phyloP scores from a whole-genome alignment of 2,797 vertebrate genomes.

The Chelon auratus region DNA sequence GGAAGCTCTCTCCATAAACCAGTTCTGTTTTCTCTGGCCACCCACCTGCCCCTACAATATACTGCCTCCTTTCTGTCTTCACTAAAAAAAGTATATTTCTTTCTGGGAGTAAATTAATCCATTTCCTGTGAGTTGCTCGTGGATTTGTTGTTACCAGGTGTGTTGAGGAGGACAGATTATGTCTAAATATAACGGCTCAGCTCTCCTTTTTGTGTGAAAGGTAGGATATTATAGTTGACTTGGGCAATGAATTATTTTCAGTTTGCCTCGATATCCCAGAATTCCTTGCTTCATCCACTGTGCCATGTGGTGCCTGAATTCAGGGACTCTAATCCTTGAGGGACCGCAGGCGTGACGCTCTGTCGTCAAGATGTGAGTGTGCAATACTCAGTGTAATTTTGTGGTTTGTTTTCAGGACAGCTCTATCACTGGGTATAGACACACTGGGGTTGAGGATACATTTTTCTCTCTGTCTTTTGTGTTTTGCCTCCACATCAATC shows the following conservation, averaged over 20 bases:
- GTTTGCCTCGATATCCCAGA: slow-evolving; percentile 2
- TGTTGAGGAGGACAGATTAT: slow-evolving; percentile 7
- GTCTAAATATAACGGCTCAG: neutral
- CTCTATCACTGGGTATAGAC: slow-evolving; percentile 19
- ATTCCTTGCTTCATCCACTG: neutral
- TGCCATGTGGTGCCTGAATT: neutral
- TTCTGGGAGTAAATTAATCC: slow-evolving; percentile 26
- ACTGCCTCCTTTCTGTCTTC: slow-evolving; percentile 18
- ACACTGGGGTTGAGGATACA: slow-evolving; percentile 20
- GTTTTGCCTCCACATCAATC: slow-evolving; percentile 53
- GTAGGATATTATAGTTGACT: neutral
- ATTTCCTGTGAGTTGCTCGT: slow-evolving; percentile 26
- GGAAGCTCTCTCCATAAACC: slow-evolving; percentile 20
- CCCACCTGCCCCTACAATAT: slow-evolving; percentile 5
- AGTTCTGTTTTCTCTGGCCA: slow-evolving; percentile 24
- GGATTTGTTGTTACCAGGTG: slow-evolving; percentile 11
- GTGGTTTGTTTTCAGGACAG: slow-evolving; percentile 35
- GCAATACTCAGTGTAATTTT: slow-evolving; percentile 25
- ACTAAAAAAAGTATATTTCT: slow-evolving; percentile 33
- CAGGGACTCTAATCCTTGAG: neutral
- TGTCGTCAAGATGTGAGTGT: slow-evolving; percentile 20
- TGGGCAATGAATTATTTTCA: neutral
- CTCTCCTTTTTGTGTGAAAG: neutral
- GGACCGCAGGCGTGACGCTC: slow-evolving; percentile 4
- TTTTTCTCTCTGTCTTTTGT: slow-evolving; percentile 22